Base-by-base conservation (phyloP, 2,888 invertebrate species). In the Mimas tiliae region DNA sequence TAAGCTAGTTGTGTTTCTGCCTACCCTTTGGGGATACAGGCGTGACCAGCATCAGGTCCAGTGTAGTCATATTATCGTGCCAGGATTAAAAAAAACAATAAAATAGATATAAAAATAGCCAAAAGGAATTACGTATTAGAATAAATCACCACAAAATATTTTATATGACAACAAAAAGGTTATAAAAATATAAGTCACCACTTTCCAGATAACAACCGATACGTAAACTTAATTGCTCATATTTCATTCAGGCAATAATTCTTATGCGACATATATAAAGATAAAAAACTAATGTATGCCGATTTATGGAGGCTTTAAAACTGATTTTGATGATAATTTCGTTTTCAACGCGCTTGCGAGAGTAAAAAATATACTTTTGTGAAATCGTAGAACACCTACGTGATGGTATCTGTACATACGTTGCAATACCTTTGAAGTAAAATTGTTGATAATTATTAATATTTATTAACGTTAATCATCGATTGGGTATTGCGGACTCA, bases 181-280 rank as follows among this genome's bases (percentile, higher is more conserved):
- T 38, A 19, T 58, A 58, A 58, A 58, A 66, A 58, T 62, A 64
- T 16, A 27, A 27, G 38, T n/a, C 47, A n/a, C 33, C 33, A 27
- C n/a, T 63, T 63, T 27, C 63, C 38, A 58, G 58, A 63, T 63
- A 63, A 48, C 16, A 63, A 33, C 47, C 34, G 34, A 38, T 51
- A 51, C 19, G 19, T 33, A 50, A 50, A 33, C 51, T 64, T 48
- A 64, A 64, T 64, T 34, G 34, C n/a, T 50, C 38, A 64, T 64
- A 51, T 50, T 50, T 51, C 50, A 51, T 51, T 64, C 51, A 8
- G n/a, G 50, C 63, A 45, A 64, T 45, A 34, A 64, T 42, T 52
- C 50, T 64, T 52, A 42, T 42, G 64, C 19, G 64, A 52, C 53
- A 45, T 42, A 27, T 4, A 38, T 53, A 52, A 64, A 64, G 21